A percentile compares a stretch with the other conserved stretches of the same genome.
These are phyloP conservation scores for Cepaea hortensis DNA, from an alignment of 2,888 invertebrate species.

Conservation along the genomic window DNA sequence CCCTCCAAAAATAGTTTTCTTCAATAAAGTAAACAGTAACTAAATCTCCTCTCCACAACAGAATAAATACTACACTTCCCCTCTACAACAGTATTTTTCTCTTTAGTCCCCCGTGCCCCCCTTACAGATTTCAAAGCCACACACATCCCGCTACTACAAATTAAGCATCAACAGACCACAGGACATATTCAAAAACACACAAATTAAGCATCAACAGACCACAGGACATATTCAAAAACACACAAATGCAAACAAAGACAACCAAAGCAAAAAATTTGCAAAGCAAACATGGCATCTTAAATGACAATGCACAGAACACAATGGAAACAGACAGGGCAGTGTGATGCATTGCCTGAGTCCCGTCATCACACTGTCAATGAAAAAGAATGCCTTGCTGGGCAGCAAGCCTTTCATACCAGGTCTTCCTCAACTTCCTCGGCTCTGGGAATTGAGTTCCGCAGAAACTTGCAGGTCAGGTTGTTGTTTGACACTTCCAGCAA, in stretches of 20 bases:
- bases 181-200: no score
- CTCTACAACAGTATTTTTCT: no score
- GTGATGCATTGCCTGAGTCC: background rate
- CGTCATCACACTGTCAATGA: slow-evolving; percentile 26
- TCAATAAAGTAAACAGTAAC: no score
- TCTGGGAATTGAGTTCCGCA: slow-evolving; percentile 88
- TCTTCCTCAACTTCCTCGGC: slow-evolving; percentile 93
- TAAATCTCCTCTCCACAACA: no score
- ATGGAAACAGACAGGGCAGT: slow-evolving; percentile 29
- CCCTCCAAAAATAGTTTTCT: no score
- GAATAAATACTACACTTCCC: no score
- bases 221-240: slow-evolving; percentile 2
- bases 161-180: no score
- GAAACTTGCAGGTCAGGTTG: slow-evolving; percentile 95
- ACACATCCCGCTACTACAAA: no score
- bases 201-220: background rate
- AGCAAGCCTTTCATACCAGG: slow-evolving; percentile 80
- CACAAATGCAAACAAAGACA: background rate
- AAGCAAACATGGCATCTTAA: background rate
- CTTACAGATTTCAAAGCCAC: no score
- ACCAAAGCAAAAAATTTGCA: slow-evolving; percentile 4
- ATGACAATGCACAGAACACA: background rate
- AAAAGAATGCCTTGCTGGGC: slow-evolving; percentile 34
- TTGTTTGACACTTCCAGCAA: slow-evolving; percentile 93
- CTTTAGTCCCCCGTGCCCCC: no score